Base-by-base conservation (phyloP, 2,113 vertebrate genomes). In the Crypturellus undulatus region DNA sequence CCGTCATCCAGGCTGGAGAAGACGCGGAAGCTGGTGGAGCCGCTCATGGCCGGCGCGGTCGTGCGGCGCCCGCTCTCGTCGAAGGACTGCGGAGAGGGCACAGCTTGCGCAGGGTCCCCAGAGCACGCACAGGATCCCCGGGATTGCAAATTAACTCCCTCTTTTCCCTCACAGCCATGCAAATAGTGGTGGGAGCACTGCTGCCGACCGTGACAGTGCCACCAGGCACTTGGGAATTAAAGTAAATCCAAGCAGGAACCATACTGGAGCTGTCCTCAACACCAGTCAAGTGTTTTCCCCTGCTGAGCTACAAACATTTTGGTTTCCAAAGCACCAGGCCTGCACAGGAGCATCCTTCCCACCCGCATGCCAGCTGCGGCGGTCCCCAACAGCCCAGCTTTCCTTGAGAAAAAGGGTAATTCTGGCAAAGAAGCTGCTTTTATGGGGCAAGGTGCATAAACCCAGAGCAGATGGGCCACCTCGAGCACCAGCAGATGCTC, bases 1-100 rank as follows among this genome's bases (percentile, higher is more conserved):
- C 99, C 99, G 0, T 99, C 99, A 15, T 99, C 99, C 73, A 99
- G 97, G 80, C 92, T 97, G 78, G 99, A 99, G 97, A 99, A 99
- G 59, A 99, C 98, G 36, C 97, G 98, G 90, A 98, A 98, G 75
- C 98, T 98, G 8, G 98, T 94, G 91, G 98, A 97, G 85, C 99
- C 97, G 43, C 97, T 98, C 98, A 99, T 98, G 4, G 97, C 98
- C 2, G 98, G 96, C 2, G 98, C 95, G 9, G 98, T 92, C 1
- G 97, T 99, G 47, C 99, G 98, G 1, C 99, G 97, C 4, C 99
- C 99, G 6, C 98, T 98, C 72, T 99, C 99, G 19, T 99, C 99
- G 26, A 99, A 99, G 12, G 99, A 98, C 99, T 99, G 93, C 3
- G 28, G 60, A 80, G 52, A 89, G 25, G 87, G 60, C 76, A 14